phyloP scores from a whole-genome alignment of 2,113 vertebrate species.

The Abramis brama region DNA sequence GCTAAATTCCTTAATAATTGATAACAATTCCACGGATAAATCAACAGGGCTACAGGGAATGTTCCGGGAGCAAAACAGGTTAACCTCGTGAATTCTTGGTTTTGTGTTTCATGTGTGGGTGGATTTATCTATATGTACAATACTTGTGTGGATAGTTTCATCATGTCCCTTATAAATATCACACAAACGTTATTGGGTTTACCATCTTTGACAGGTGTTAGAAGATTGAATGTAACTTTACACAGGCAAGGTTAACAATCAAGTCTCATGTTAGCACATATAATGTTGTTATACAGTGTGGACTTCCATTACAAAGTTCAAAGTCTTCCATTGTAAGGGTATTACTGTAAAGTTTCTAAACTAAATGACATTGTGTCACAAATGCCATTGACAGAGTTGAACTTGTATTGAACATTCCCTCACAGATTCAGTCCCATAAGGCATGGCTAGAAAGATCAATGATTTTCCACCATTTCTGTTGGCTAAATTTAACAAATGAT shows the following conservation, averaged over 20 bases:
- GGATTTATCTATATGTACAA: not conserved
- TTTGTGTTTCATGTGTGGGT: not conserved
- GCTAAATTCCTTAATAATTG: not conserved
- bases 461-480: not conserved
- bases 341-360: not conserved
- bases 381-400: too few species aligned
- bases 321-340: not conserved
- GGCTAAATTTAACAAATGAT: slow-evolving; percentile 15
- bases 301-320: not conserved
- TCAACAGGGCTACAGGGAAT: not conserved
- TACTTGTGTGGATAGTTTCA: not conserved
- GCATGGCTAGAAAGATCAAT: not conserved
- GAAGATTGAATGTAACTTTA: not conserved
- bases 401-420: too few species aligned
- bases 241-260: not conserved
- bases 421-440: too few species aligned
- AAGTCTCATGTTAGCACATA: not conserved
- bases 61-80: not conserved
- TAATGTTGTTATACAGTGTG: not conserved
- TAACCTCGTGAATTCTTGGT: not conserved
- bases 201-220: not conserved
- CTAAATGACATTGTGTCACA: too few species aligned
- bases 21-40: not conserved
- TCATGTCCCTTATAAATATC: too few species aligned
- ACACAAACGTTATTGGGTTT: not conserved